These are phyloP conservation scores for Triplophysa yarkandensis DNA, from an alignment of 2,797 vertebrate species.

Conservation along the genomic window DNA sequence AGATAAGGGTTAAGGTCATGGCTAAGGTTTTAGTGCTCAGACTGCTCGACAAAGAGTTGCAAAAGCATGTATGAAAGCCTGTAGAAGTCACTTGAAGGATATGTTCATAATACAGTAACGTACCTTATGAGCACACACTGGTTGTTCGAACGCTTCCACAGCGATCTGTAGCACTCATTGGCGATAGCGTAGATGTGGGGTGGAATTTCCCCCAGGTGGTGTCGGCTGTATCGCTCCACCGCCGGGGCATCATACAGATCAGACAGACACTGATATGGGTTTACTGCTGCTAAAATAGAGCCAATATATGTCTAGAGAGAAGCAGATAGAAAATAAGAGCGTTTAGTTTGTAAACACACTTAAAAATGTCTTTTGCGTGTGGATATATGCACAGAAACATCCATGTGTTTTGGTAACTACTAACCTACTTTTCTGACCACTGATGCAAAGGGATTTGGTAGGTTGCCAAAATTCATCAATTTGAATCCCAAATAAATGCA, in stretches of 20 bases:
- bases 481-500: slow-evolving; percentile 56
- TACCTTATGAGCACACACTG: slow-evolving; percentile 98
- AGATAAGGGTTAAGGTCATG: slow-evolving; percentile 19
- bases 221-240: slow-evolving; percentile 83
- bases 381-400: not conserved
- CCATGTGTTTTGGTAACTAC: not conserved
- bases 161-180: slow-evolving; percentile 94
- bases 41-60: not conserved
- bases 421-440: slow-evolving; percentile 41
- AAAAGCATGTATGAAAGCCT: not conserved
- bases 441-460: slow-evolving; percentile 49
- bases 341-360: not conserved
- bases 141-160: slow-evolving; percentile 91
- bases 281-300: slow-evolving; percentile 93
- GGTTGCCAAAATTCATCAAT: slow-evolving; percentile 33
- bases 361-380: not conserved
- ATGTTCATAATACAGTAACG: not conserved
- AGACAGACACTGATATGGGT: slow-evolving; percentile 88
- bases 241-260: slow-evolving; percentile 81
- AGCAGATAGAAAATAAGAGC: not conserved
- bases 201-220: slow-evolving; percentile 86
- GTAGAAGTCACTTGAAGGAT: not conserved
- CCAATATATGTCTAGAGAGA: slow-evolving; percentile 54
- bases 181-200: slow-evolving; percentile 95
- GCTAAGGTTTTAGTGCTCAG: slow-evolving; percentile 10